Conservation (phyloP, 2,113 vertebrate genomes). For the Propithecus coquereli region DNA sequence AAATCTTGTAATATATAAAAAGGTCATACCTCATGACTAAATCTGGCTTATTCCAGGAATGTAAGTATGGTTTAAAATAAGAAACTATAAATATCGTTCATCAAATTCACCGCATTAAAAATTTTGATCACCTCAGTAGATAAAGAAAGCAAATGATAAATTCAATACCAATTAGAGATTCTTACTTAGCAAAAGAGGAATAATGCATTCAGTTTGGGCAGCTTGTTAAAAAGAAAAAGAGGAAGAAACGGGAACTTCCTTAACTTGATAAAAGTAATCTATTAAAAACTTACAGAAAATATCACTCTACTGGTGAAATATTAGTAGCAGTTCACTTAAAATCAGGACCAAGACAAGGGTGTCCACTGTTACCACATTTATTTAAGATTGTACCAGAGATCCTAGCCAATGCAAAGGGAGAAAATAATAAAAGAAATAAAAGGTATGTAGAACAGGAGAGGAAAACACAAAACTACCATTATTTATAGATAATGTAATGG, state of each 20-base stretch:
- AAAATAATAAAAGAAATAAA: background rate
- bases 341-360: background rate
- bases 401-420: background rate
- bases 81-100: slow-evolving; percentile 8
- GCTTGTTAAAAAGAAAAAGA: background rate
- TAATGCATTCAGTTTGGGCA: too few relatives aligned
- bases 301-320: background rate
- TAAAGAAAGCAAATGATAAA: background rate
- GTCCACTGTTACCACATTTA: background rate
- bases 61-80: background rate
- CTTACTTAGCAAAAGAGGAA: background rate
- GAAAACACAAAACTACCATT: background rate
- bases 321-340: background rate
- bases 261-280: background rate
- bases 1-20: slow-evolving; percentile 4
- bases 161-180: background rate
- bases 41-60: background rate
- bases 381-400: background rate
- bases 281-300: background rate
- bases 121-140: background rate
- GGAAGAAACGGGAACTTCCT: background rate
- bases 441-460: background rate
- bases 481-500: background rate
- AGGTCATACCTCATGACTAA: background rate
- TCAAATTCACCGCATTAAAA: background rate